Percentiles rank a stretch among this genome's conserved stretches.
These are phyloP conservation scores for Lontra canadensis DNA, from an alignment of 2,113 vertebrate genomes.

Conservation along the genomic window DNA sequence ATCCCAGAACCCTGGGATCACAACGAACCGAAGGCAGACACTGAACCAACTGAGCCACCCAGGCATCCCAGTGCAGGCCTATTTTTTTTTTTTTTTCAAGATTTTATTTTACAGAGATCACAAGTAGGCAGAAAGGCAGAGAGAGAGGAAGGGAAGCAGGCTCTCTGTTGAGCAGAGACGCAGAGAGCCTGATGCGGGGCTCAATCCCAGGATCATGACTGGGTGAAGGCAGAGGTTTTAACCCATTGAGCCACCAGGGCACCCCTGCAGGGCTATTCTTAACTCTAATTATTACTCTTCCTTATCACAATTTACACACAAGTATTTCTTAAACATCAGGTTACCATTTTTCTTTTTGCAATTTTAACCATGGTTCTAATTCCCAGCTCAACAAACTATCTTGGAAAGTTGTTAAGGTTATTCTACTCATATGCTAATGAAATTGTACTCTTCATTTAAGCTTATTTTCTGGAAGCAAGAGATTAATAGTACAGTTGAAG, in stretches of 20 bases:
- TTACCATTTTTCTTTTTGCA: not conserved
- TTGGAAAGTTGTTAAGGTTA: not conserved
- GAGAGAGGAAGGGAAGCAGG: no score
- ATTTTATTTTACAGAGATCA: no score
- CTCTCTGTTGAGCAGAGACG: accelerated
- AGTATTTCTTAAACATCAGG: not conserved
- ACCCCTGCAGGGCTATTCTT: not conserved
- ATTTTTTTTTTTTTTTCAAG: no score
- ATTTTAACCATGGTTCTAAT: not conserved
- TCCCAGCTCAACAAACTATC: not conserved
- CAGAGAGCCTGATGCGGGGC: no score
- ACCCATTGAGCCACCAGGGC: not conserved
- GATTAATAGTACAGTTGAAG: not conserved
- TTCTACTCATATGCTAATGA: not conserved
- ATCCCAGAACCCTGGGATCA: no score
- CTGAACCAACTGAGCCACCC: not conserved
- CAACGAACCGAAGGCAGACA: no score
- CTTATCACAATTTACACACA: not conserved
- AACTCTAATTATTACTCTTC: not conserved
- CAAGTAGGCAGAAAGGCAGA: no score
- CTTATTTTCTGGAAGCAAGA: not conserved
- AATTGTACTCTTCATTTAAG: not conserved
- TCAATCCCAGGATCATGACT: no score
- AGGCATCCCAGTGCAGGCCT: not conserved
- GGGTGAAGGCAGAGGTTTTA: no score